Conservation (phyloP, 2,888 invertebrate genomes). For the Drosophila neoperkinsi region DNA sequence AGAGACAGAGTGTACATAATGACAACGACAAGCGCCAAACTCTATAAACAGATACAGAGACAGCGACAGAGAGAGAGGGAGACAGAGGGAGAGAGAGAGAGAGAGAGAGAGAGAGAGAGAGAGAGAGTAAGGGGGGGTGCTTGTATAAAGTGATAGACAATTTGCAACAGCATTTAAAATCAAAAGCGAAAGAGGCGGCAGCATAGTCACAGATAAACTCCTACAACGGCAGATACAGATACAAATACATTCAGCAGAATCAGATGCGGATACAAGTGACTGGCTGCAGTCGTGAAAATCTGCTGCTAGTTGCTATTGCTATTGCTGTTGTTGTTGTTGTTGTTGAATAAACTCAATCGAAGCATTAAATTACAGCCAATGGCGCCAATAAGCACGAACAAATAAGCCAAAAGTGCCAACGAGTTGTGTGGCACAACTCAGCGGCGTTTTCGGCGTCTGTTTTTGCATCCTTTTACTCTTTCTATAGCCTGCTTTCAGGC, state of each 20-base stretch:
- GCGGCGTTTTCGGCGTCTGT: conserved; percentile 17
- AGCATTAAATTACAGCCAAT: conserved; percentile 77
- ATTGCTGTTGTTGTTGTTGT: conserved; percentile 18
- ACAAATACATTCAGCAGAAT: conserved; percentile 9
- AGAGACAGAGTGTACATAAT: conserved; percentile 38
- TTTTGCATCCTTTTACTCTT: neutral
- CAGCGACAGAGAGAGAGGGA: rapidly evolving
- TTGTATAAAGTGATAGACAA: conserved; percentile 16
- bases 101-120: neutral
- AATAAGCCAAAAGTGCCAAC: conserved; percentile 45
- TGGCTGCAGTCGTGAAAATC: conserved; percentile 31
- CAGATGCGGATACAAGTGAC: conserved; percentile 8
- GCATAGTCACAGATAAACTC: neutral
- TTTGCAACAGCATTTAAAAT: conserved; percentile 44
- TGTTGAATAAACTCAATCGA: conserved; percentile 73
- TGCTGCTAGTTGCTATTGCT: conserved; percentile 28
- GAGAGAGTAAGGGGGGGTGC: neutral
- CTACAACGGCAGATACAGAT: neutral
- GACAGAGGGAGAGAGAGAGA: rapidly evolving
- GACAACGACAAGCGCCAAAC: conserved; percentile 21
- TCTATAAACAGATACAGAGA: neutral
- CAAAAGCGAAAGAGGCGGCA: conserved; percentile 15
- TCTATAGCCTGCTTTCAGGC: conserved; percentile 42
- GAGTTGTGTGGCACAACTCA: conserved; percentile 7
- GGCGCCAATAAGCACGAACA: conserved; percentile 58